Percentiles rank a stretch among this genome's conserved stretches.
Evolutionary conservation across 1,140 invertebrate species (phyloP).

Genomic region (Chelonus insularis): DNA sequence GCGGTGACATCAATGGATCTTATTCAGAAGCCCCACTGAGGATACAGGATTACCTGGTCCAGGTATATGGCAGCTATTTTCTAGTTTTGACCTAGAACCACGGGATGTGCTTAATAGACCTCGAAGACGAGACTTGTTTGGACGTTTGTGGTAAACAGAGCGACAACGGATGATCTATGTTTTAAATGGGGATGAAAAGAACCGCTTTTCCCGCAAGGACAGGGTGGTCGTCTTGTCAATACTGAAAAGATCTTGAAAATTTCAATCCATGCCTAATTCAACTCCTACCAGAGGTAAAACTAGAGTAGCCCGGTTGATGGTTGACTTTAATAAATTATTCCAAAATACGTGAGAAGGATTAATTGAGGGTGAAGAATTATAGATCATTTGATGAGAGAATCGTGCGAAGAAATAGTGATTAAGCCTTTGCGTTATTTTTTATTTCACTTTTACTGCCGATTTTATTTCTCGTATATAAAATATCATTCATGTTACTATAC

Average conservation of each 20-base stretch:
- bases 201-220: slow-evolving; percentile 36
- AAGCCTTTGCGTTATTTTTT: neutral
- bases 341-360: neutral
- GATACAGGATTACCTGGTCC: slow-evolving; percentile 37
- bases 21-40: slow-evolving; percentile 8
- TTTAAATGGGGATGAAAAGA: slow-evolving; percentile 48
- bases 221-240: slow-evolving; percentile 36
- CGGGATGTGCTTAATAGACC: slow-evolving; percentile 54
- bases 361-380: neutral
- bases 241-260: neutral
- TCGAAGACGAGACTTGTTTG: slow-evolving; percentile 50
- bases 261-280: no score
- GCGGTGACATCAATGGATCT: slow-evolving; percentile 55
- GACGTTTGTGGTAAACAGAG: slow-evolving; percentile 60
- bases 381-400: neutral
- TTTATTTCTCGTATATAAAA: no score
- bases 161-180: slow-evolving; percentile 58
- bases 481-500: no score
- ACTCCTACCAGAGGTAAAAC: no score
- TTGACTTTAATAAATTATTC: no score
- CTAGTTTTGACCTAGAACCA: slow-evolving; percentile 32
- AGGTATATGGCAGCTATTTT: slow-evolving; percentile 12
- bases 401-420: neutral
- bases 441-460: no score
- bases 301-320: no score